Conservation (phyloP, 1,140 invertebrate species). For the Drosophila paulistorum region DNA sequence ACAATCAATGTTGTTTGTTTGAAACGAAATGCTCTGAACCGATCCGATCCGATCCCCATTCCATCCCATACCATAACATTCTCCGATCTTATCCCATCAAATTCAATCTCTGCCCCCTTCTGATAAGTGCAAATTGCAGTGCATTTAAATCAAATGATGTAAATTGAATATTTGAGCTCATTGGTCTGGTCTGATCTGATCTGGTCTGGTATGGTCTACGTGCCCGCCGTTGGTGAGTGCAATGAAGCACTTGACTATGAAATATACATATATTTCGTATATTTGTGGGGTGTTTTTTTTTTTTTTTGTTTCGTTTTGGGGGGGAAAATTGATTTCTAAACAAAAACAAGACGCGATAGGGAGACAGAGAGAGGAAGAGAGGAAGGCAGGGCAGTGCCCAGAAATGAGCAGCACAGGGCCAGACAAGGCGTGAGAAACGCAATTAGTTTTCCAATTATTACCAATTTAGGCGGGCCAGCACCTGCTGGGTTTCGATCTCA, state of each 20-base stretch:
- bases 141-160: constrained; percentile 9
- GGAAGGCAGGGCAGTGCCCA: neutral
- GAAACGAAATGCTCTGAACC: constrained; percentile 5
- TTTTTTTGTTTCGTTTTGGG: constrained; percentile 7
- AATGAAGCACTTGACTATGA: neutral
- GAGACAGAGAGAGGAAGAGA: constrained; percentile 11
- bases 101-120: constrained; percentile 5
- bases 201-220: neutral
- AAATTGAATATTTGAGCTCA: constrained; percentile 25
- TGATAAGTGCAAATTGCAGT: constrained; percentile 17
- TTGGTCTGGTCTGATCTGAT: neutral
- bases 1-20: constrained; percentile 49
- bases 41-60: neutral
- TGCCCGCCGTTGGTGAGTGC: neutral
- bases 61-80: neutral
- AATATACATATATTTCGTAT: neutral
- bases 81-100: neutral
- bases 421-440: constrained; percentile 62
- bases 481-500: constrained; percentile 26
- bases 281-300: neutral
- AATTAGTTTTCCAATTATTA: constrained; percentile 50
- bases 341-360: constrained; percentile 12
- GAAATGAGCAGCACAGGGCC: neutral
- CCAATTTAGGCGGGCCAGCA: constrained; percentile 23
- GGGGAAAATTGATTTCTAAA: constrained; percentile 57